Evolutionary conservation across 2,797 vertebrate species (phyloP), one percentile per base, ranked within the genome.

Genomic region (Chromis chromis): DNA sequence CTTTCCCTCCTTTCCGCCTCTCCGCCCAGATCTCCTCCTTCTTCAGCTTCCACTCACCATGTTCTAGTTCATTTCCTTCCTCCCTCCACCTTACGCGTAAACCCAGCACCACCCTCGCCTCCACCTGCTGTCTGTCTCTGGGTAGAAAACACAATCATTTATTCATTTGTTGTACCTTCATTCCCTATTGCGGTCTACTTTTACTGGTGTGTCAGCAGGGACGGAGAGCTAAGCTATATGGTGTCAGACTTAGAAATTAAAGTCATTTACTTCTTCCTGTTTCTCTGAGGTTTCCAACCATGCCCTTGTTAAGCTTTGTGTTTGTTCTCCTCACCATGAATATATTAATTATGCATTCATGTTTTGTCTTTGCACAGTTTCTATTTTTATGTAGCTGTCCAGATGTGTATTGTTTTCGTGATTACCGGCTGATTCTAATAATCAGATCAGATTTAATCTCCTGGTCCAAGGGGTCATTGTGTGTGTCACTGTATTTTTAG

Each of bases 81-180:
- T 53, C 36, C 46, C 27, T 49, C 50, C 52, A 33, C 53, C 46
- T 21, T 54, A 33, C 39, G 19, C 9, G 3, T 14, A 59, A 55
- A 17, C 48, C 33, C 40, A 19, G 9, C 36, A 24, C 60, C 70
- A 19, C 53, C 76, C 25, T 46, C 24, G 0, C 44, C n/a, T 24
- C 48, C 74, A 36, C 53, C 68, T 22, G 6, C 75, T n/a, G 70
- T 79, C 76, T 76, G 74, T 79, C 71, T 81, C 65, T 22, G 57
- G 50, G 55, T 71, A 73, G 63, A 85, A 85, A 90, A 87, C 83
- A 78, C 58, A 72, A 85, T 87, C 7, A 89, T 90, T 90, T 91
- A 92, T 91, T 93, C 76, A 91, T 91, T 83, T 81, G 56, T n/a
- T 84, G 83, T 66, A 50, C 55, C 56, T 65, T 75, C 66, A 42